These are phyloP conservation scores for Equus quagga DNA, from an alignment of 2,113 vertebrate species.

Conservation along the genomic window DNA sequence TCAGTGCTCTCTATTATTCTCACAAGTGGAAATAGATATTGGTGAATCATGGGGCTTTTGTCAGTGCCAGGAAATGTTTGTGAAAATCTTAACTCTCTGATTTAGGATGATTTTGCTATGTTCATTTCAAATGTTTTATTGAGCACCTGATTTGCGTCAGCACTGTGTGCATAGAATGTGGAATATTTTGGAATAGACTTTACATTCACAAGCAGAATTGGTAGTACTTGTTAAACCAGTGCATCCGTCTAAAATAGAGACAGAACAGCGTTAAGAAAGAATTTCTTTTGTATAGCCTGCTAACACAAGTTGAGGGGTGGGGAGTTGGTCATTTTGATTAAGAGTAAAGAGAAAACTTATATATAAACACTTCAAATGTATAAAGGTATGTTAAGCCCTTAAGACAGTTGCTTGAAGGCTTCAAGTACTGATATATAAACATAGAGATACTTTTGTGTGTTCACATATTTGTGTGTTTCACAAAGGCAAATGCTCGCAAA, in stretches of 20 bases:
- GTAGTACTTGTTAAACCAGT: slow-evolving; percentile 52
- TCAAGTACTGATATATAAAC: neutral
- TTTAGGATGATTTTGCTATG: slow-evolving; percentile 27
- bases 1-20: slow-evolving; percentile 23
- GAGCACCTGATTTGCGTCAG: slow-evolving; percentile 31
- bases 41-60: slow-evolving; percentile 32
- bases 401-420: slow-evolving; percentile 55
- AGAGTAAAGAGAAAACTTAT: slow-evolving; percentile 59
- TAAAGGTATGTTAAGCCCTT: slow-evolving; percentile 72
- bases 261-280: slow-evolving; percentile 31
- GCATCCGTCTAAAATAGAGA: slow-evolving; percentile 45
- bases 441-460: neutral
- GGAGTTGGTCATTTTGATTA: slow-evolving; percentile 60
- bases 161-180: neutral
- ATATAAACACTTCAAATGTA: slow-evolving; percentile 73
- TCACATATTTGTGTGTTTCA: slow-evolving; percentile 29
- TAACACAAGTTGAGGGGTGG: neutral
- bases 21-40: slow-evolving; percentile 55
- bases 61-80: slow-evolving; percentile 51
- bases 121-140: slow-evolving; percentile 44
- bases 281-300: slow-evolving; percentile 3
- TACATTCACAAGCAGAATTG: slow-evolving; percentile 54
- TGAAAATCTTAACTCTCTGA: slow-evolving; percentile 23
- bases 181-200: slow-evolving; percentile 55
- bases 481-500: slow-evolving; percentile 14